Base-by-base conservation (phyloP, 2,888 invertebrate genomes). In the Strigamia maritima region DNA sequence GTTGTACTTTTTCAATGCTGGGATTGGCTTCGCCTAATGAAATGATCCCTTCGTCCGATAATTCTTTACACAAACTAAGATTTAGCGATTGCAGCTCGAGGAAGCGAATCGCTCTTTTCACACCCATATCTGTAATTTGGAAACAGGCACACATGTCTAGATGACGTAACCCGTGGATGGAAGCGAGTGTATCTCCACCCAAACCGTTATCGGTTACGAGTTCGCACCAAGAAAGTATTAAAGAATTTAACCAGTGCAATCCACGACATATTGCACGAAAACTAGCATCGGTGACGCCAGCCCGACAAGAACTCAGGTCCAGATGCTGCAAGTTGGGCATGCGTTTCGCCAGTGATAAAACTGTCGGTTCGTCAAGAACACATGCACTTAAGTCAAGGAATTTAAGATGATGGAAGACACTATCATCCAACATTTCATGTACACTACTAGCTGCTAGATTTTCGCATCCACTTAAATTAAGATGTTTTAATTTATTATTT, bases 161-260 rank as follows among this genome's bases (percentile, higher is more conserved):
- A 76, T 89, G 87, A 80, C 86, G 87, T 1, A 93, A 87, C 35
- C 84, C 83, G 22, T 65, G 38, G 3, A 80, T 26, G 16, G 38
- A 35, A 28, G 80, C 80, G n/a, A 81, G 77, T 6, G 89, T 88
- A 89, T 91, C 90, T 31, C 91, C 91, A 22, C 85, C 86, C 19
- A 93, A 85, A 0, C 92, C 92, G 38, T 89, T 89, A 86, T 93
- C 92, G 12, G 91, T 91, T 40, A 91, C 88, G 84, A 89, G 89
- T 82, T 89, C 89, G 86, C 92, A 93, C 83, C 90, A 90, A 82
- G 90, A 90, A 80, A 93, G 85, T 80, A 89, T 89, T 74, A 93
- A 87, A 26, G 87, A 88, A 60, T 89, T 87, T 65, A 93, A 86
- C 81, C 87, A 85, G 19, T 88, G 84, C 82, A 92, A 88, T 82